These are phyloP conservation scores for Leptobrachium ailaonicum DNA, from an alignment of 2,113 vertebrate species.

Conservation along the genomic window DNA sequence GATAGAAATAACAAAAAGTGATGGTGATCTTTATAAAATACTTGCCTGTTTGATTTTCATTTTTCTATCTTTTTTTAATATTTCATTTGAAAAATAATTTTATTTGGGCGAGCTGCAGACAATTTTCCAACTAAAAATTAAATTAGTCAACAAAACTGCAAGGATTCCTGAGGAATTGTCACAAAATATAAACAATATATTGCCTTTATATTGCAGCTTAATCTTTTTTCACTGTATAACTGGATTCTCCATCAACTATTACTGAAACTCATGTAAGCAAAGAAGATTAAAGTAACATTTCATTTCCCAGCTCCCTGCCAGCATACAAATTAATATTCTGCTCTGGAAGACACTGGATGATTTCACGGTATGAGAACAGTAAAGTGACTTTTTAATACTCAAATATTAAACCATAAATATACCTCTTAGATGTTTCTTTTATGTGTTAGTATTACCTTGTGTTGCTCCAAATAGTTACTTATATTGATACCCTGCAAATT, in stretches of 20 bases:
- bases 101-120: background rate
- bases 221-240: conserved; percentile 18
- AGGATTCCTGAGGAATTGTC: conserved; percentile 3
- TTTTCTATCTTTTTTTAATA: no score
- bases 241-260: background rate
- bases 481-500: no score
- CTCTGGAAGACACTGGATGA: background rate
- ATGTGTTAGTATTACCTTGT: no score
- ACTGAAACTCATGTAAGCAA: conserved; percentile 18
- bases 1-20: no score
- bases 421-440: no score
- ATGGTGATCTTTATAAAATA: no score
- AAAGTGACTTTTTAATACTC: no score
- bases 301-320: conserved; percentile 1
- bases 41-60: no score
- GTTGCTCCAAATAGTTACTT: no score
- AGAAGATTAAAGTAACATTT: conserved; percentile 37
- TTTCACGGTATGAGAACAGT: background rate
- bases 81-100: no score
- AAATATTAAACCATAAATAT: no score
- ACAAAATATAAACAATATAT: conserved; percentile 1
- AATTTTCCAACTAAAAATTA: background rate
- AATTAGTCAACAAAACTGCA: conserved; percentile 2
- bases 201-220: conserved; percentile 15
- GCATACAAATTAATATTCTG: conserved; percentile 21